Evolutionary conservation across 2,888 invertebrate species (phyloP), one percentile per base, ranked within the genome.

Genomic region (Adelognathus sp.): DNA sequence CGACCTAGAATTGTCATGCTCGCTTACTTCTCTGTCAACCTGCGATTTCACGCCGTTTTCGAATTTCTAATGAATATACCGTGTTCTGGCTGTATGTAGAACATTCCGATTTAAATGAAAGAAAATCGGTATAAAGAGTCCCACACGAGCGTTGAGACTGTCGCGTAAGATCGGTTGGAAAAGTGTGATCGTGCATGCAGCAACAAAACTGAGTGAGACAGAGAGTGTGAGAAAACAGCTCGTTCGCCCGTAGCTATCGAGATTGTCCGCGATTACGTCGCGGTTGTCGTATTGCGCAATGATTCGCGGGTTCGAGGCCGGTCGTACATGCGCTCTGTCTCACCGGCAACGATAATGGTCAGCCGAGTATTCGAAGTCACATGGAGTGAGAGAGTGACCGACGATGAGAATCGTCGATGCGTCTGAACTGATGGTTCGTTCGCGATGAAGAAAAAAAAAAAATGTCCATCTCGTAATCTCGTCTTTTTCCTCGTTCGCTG

Each of bases 241-340:
- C 52, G 71, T 39, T 46, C 76, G 44, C 46, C 46, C 21, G 56
- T 50, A 39, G 44, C 60, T 72, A 69, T 69, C 44, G 74, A 79
- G 76, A 76, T 77, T 76, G 75, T 74, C 58, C 46, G 76, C 76
- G 83, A 82, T 86, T 85, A 85, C 85, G 83, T 86, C 84, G 50
- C 11, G 84, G 81, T 84, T 80, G 82, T 82, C 84, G 81, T 69
- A 82, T 88, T 88, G 86, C 87, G 87, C 85, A 86, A 87, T 83
- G 73, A 82, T 82, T 81, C 60, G 69, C 82, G 85, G 82, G 87
- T 88, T 88, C 88, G 87, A 88, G 88, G 88, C 83, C 88, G 88
- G 87, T 88, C 88, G 84, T 84, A 76, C 63, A 24, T 77, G 77
- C 54, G 60, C 70, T 67, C 60, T 36, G 60, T 71, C 71, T 52